Percentiles rank a stretch among this genome's conserved stretches.
phyloP scores from a whole-genome alignment of 2,888 invertebrate genomes.

The Eledona agricola region DNA sequence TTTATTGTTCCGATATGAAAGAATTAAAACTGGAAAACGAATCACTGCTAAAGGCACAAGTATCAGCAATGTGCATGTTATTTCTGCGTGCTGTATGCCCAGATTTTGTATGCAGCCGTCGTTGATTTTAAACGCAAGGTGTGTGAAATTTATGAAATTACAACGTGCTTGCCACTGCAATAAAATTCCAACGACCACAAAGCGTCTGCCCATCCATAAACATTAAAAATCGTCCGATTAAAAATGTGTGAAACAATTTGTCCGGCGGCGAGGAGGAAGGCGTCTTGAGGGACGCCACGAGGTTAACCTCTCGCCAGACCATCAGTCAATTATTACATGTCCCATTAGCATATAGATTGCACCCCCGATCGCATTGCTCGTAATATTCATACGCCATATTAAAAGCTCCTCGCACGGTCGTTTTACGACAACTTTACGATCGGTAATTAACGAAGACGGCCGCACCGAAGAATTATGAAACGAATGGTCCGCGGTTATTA shows the following conservation, averaged over 20 bases:
- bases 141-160: background rate
- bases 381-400: slow-evolving; percentile 55
- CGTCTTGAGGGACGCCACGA: slow-evolving; percentile 59
- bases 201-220: slow-evolving; percentile 9
- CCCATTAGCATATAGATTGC: slow-evolving; percentile 63
- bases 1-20: too few species aligned
- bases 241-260: slow-evolving; percentile 15
- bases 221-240: slow-evolving; percentile 3
- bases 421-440: slow-evolving; percentile 60
- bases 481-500: slow-evolving; percentile 54
- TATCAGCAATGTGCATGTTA: too few species aligned
- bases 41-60: too few species aligned
- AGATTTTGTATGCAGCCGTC: too few species aligned
- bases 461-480: slow-evolving; percentile 34
- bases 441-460: slow-evolving; percentile 56
- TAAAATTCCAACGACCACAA: slow-evolving; percentile 10
- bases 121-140: too few species aligned
- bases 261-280: too few species aligned
- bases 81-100: too few species aligned
- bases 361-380: slow-evolving; percentile 57
- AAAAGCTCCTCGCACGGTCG: slow-evolving; percentile 52
- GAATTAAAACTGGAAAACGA: too few species aligned
- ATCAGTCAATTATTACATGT: slow-evolving; percentile 51
- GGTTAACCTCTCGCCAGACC: slow-evolving; percentile 58
- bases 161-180: slow-evolving; percentile 1